Evolutionary conservation across 2,113 vertebrate species (phyloP), one percentile per base, ranked within the genome.

Genomic region (Rhinoptilus africanus): DNA sequence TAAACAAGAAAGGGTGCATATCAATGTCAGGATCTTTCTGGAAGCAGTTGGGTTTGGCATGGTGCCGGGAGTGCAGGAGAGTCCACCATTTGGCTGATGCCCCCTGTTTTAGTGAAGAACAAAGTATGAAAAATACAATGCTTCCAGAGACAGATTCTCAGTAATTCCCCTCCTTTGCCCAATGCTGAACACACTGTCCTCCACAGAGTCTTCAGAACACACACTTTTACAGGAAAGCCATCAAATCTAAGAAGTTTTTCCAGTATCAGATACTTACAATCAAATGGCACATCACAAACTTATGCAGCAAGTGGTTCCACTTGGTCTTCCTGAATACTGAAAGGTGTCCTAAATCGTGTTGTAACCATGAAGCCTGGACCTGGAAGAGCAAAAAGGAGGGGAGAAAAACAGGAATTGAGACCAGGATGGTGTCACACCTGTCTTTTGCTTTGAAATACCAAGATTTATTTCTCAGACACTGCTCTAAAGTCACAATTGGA

Each of bases 11-110:
- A 39, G 98, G 98, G 17, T 97, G 97, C 56, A 98, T 63, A 37
- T 98, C 89, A 19, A 98, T 93, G 45, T 98, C 98, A 8, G 98
- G 98, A 59, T 98, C 98, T 74, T 98, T 98, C 72, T 26, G 91
- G 68, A 97, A 97, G 95, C 98, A 98, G 85, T 98, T 98, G 64
- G 97, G 93, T 68, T 98, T 98, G 63, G 97, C 94, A 0, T 98
- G 98, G 81, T 98, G 98, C 76, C 96, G 98, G 39, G 96, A 98
- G 81, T 98, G 98, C 59, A 95, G 51, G 4, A 97, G 69, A 57
- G 96, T 98, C 98, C 98, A 98, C 98, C 98, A 98, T 17, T 92
- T 96, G 89, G 96, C 77, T 1, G 98, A 98, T 3, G 97, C 68
- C 2, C 98, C 98, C 98, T 98, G 88, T 73, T 82, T 69, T 71